Evolutionary conservation across 2,888 invertebrate genomes (phyloP), one percentile per base, ranked within the genome.

Genomic region (Heteropelma amictum): DNA sequence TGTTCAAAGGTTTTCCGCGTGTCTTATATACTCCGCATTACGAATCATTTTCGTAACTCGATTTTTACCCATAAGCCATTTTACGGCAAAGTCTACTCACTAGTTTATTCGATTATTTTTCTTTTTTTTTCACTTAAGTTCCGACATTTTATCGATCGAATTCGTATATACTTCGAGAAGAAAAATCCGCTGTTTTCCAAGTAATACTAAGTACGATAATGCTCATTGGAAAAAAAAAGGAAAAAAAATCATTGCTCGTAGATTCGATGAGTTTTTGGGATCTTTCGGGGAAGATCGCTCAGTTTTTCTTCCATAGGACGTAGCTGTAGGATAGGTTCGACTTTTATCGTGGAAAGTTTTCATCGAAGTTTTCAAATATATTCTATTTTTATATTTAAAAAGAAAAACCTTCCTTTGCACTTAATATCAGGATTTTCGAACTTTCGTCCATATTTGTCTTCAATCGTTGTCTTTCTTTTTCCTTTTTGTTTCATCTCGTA

Each of bases 181-280:
- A n/a, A n/a, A 74, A 81, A 82, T 82, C 78, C 81, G 72, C 60
- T 65, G 80, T 80, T 79, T 81, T 82, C 80, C 80, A 82, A 58
- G 61, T 72, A 69, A 42, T 51, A 26, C 45, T 38, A 61, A 56
- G 45, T 40, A 64, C 23, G 45, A 58, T 69, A 49, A 60, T 61
- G 60, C 23, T 60, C 53, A 40, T 19, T 28, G 45, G 53, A 14
- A 26, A 65, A 33, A 45, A 60, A 68, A 47, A 42, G 17, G 51
- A 60, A 68, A 47, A 42, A 17, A 28, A 12, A 8, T 10, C 8
- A 67, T 67, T 60, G 53, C 7, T 61, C 40, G 53, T 65, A 65
- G 33, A 35, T 65, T 60, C 51, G 28, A 35, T 72, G 54, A 17
- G 47, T 60, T 65, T 61, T 47, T n/a, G 45, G 60, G 65, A 61